phyloP scores from a whole-genome alignment of 2,113 vertebrate genomes.

The Vanacampus margaritifer region DNA sequence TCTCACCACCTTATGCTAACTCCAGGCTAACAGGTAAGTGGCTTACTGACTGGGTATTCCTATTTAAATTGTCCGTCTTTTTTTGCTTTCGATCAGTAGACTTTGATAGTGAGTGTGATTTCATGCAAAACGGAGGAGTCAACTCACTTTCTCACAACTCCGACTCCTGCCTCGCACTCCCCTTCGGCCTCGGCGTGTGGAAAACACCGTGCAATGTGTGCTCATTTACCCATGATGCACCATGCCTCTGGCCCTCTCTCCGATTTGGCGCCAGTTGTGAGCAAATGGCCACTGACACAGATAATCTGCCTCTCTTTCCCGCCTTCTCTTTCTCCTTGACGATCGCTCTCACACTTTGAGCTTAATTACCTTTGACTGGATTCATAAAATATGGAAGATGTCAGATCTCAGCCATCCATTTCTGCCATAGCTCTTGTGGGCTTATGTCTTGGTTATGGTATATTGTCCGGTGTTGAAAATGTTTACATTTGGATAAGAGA shows the following conservation, averaged over 20 bases:
- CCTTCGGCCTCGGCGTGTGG: constrained; percentile 26
- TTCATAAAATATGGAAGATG: constrained; percentile 66
- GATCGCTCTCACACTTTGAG: constrained; percentile 22
- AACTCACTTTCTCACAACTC: constrained; percentile 29
- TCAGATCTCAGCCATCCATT: constrained; percentile 37
- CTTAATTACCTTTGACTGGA: constrained; percentile 72
- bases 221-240: constrained; percentile 69
- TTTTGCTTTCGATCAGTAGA: neutral
- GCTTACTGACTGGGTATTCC: neutral
- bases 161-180: neutral
- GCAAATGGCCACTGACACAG: constrained; percentile 75
- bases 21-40: constrained; percentile 88
- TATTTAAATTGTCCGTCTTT: neutral
- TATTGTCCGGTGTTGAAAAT: neutral
- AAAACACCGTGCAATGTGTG: constrained; percentile 46
- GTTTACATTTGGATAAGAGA: neutral
- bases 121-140: constrained; percentile 40
- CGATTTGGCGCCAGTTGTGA: constrained; percentile 65
- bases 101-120: constrained; percentile 4
- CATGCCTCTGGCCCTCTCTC: constrained; percentile 62
- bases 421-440: constrained; percentile 28
- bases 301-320: constrained; percentile 59
- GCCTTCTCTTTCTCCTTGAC: constrained; percentile 15
- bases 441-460: neutral
- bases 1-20: constrained; percentile 90